phyloP scores from a whole-genome alignment of 2,888 invertebrate genomes.

The Aphelenchoides bicaudatus region DNA sequence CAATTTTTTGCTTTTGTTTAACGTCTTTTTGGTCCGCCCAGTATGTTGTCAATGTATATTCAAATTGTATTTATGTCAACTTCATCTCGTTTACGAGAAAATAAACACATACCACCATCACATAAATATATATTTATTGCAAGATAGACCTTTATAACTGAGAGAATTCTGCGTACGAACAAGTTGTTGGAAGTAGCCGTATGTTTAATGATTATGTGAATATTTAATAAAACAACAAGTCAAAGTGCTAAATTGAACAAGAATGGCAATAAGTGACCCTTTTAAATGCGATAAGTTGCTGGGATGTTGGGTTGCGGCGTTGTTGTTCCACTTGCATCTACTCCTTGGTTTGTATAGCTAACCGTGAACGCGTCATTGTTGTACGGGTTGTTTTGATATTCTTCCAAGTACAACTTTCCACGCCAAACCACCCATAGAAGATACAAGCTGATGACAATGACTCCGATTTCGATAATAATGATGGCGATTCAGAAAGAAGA shows the following conservation, averaged over 20 bases:
- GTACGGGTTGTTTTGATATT: neutral
- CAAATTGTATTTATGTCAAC: too few species aligned
- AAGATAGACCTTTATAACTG: too few species aligned
- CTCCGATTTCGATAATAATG: neutral
- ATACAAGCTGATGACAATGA: neutral
- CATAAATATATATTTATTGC: too few species aligned
- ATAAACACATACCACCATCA: too few species aligned
- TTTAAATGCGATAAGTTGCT: slow-evolving; percentile 9
- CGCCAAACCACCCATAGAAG: neutral
- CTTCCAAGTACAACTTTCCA: neutral
- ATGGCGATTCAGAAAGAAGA: slow-evolving; percentile 1
- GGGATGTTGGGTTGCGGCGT: slow-evolving; percentile 3
- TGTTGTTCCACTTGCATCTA: neutral
- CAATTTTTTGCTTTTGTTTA: too few species aligned
- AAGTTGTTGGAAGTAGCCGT: neutral
- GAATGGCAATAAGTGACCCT: neutral
- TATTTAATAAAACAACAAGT: neutral
- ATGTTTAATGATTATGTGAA: neutral
- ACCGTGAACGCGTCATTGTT: neutral
- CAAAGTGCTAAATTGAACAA: neutral
- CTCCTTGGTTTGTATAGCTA: neutral
- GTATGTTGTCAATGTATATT: too few species aligned
- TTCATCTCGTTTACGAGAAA: too few species aligned
- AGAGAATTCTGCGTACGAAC: too few species aligned
- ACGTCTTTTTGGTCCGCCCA: too few species aligned